phyloP scores from a whole-genome alignment of 2,888 invertebrate genomes.

The Spodoptera picta region DNA sequence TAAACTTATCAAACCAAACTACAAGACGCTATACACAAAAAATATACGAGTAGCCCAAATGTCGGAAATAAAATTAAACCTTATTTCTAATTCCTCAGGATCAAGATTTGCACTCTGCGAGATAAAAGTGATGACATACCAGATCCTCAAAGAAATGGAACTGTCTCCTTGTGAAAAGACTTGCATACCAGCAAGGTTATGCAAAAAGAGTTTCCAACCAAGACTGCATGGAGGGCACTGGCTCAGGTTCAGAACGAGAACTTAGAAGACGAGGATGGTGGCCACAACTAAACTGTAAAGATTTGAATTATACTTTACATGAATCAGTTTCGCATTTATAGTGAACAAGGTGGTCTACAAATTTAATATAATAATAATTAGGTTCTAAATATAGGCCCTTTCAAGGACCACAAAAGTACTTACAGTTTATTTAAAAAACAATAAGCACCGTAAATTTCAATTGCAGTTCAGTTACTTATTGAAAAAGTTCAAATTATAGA shows the following conservation, averaged over 20 bases:
- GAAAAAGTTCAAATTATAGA: background rate
- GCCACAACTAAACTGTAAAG: background rate
- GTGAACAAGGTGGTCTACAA: no score
- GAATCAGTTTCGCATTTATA: no score
- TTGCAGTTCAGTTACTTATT: no score
- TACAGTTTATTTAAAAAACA: no score
- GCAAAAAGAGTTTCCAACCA: slow-evolving; percentile 57
- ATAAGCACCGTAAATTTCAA: no score
- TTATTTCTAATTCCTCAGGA: slow-evolving; percentile 25
- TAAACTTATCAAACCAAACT: no score
- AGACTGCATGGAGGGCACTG: slow-evolving; percentile 69
- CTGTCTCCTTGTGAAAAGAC: slow-evolving; percentile 68
- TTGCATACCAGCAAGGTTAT: slow-evolving; percentile 58
- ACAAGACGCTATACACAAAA: no score
- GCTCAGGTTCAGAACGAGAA: slow-evolving; percentile 58
- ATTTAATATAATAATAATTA: no score
- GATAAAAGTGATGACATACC: slow-evolving; percentile 73
- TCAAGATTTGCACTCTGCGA: slow-evolving; percentile 78
- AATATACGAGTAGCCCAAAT: background rate
- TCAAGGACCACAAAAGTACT: no score
- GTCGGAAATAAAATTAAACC: background rate
- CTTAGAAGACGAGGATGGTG: slow-evolving; percentile 1
- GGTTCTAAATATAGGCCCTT: no score
- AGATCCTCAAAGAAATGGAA: slow-evolving; percentile 67
- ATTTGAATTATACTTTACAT: background rate